Conservation (phyloP, 2,113 vertebrate species). For the Xenus cinereus region DNA sequence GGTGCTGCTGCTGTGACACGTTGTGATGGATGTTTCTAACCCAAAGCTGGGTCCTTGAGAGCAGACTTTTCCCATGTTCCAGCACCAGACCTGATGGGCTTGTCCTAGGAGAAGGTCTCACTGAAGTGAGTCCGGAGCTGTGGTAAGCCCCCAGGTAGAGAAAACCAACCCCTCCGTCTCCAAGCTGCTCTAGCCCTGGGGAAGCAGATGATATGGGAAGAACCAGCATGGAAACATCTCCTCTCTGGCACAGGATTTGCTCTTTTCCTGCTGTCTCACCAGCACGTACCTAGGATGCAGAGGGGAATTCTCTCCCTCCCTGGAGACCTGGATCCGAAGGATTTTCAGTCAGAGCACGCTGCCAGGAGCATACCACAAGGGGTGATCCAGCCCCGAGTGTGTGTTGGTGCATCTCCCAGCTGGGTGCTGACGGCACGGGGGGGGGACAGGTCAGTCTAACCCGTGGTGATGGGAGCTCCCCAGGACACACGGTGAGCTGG, state of each 20-base stretch:
- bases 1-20: not conserved
- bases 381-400: not conserved
- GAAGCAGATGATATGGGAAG: not conserved
- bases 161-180: not conserved
- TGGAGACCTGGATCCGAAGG: not conserved
- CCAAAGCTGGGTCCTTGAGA: not conserved
- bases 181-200: not conserved
- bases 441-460: not conserved
- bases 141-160: not conserved
- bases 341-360: not conserved
- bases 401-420: not conserved
- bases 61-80: not conserved
- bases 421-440: not conserved
- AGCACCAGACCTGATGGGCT: not conserved
- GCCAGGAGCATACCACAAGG: not conserved
- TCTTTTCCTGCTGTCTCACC: not conserved
- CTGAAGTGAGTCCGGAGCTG: not conserved
- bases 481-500: not conserved
- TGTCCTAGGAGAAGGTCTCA: not conserved
- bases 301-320: not conserved
- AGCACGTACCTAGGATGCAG: fast-evolving
- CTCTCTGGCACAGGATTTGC: not conserved
- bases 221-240: not conserved
- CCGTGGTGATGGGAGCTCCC: not conserved
- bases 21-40: not conserved